Evolutionary conservation across 2,113 vertebrate genomes (phyloP), one percentile per base, ranked within the genome.

Genomic region (Epinephelus lanceolatus): DNA sequence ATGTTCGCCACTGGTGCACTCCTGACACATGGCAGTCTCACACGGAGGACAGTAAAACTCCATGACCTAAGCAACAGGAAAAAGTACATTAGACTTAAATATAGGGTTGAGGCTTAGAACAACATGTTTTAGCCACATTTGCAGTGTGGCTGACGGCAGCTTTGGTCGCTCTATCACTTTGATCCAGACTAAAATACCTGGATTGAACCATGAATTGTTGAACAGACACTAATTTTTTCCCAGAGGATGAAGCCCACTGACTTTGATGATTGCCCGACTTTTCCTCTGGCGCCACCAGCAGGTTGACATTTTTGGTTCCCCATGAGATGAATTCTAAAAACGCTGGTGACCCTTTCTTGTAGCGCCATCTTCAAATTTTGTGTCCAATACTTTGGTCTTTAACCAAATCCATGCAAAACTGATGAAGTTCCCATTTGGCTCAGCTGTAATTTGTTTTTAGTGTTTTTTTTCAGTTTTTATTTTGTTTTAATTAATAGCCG

Each of bases 21-120:
- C 98, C 51, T 95, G 95, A 94, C 98, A 99, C 98, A 99, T 99
- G 85, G 98, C 98, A 2, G 97, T 99, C 95, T 99, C 98, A 30
- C 98, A 99, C 4, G 98, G 97, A 45, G 97, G 97, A 94, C 98
- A 99, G 92, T 99, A 99, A 93, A 98, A 99, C 84, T 98, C 98
- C 98, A 99, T 99, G 83, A 98, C 96, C 98, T 99, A 83, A 40
- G 45, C 18, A n/a, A 27, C 19, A 65, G 18, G 57, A 55, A 60
- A 55, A 61, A 23, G 10, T 19, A 30, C 0, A 66, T 86, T 33
- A 53, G 8, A 68, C 51, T 8, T 76, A 30, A 71, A 53, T 19
- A 76, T 27, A 5, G 21, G 37, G 18, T 45, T 10, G n/a, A 51
- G 37, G 59, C 2, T 13, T 18, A 14, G 42, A 19, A 5, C 18